Percentiles rank a stretch among this genome's conserved stretches.
phyloP scores from a whole-genome alignment of 2,113 vertebrate species.

The Pituophis catenifer region DNA sequence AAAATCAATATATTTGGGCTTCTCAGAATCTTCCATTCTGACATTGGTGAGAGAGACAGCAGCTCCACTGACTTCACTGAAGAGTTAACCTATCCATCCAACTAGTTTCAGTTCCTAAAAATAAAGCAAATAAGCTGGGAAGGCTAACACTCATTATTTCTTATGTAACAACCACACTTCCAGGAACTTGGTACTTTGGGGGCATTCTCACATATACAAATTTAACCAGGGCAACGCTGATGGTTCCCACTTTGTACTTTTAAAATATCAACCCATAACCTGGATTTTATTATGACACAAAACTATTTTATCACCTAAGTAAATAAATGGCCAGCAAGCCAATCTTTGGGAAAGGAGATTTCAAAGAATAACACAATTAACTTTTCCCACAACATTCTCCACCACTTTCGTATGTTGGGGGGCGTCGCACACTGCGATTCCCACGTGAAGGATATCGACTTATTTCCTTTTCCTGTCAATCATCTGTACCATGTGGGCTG shows the following conservation, averaged over 20 bases:
- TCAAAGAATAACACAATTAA: slow-evolving; percentile 80
- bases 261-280: slow-evolving; percentile 50
- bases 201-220: slow-evolving; percentile 37
- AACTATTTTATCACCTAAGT: slow-evolving; percentile 70
- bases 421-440: slow-evolving; percentile 90
- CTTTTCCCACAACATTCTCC: slow-evolving; percentile 83
- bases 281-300: slow-evolving; percentile 61
- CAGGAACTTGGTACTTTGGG: slow-evolving; percentile 51
- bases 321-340: slow-evolving; percentile 75
- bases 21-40: not conserved
- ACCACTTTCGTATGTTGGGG: slow-evolving; percentile 76
- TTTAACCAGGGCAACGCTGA: slow-evolving; percentile 42
- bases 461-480: slow-evolving; percentile 90
- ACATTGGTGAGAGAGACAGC: not conserved
- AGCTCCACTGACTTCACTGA: not conserved
- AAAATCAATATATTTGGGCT: not conserved
- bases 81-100: not conserved
- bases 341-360: slow-evolving; percentile 80
- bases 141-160: slow-evolving; percentile 58
- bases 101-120: not conserved
- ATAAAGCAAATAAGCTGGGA: slow-evolving; percentile 30
- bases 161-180: slow-evolving; percentile 39
- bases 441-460: slow-evolving; percentile 90
- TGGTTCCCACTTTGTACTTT: slow-evolving; percentile 41
- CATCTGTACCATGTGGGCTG: slow-evolving; percentile 75